Evolutionary conservation across 2,888 invertebrate genomes (phyloP).

Genomic region (Anticlea derivata): DNA sequence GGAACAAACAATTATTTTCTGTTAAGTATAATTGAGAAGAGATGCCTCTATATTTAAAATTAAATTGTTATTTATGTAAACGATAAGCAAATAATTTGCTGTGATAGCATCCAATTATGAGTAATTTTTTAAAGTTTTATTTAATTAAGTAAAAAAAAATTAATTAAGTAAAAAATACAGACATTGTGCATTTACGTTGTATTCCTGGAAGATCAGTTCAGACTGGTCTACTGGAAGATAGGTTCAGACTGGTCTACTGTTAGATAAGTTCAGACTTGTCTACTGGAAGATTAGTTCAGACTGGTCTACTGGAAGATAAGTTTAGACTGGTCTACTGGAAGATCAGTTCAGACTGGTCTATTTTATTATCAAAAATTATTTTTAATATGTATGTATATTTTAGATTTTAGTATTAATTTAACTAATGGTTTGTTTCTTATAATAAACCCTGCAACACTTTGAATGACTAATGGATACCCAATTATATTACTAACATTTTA

Average conservation of each 20-base stretch:
- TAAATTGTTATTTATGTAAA: too few species aligned
- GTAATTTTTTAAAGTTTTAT: not conserved
- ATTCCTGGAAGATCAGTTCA: not conserved
- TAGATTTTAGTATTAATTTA: not conserved
- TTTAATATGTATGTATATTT: not conserved
- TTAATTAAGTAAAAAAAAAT: not conserved
- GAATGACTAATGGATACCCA: not conserved
- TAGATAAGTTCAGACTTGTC: too few species aligned
- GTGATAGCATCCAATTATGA: not conserved
- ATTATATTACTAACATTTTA: not conserved
- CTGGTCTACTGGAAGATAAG: too few species aligned
- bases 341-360: too few species aligned
- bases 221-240: too few species aligned
- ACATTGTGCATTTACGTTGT: constrained; percentile 4
- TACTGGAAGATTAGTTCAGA: too few species aligned
- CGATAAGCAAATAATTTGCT: too few species aligned
- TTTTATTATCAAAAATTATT: not conserved
- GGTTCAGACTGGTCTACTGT: too few species aligned
- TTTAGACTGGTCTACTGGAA: too few species aligned
- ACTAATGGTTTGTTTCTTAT: not conserved
- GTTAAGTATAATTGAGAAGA: too few species aligned
- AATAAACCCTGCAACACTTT: not conserved
- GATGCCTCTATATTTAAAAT: too few species aligned
- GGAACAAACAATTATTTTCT: too few species aligned
- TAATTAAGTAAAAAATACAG: not conserved